Base-by-base conservation (phyloP, 2,113 vertebrate genomes). In the Aythya baeri region DNA sequence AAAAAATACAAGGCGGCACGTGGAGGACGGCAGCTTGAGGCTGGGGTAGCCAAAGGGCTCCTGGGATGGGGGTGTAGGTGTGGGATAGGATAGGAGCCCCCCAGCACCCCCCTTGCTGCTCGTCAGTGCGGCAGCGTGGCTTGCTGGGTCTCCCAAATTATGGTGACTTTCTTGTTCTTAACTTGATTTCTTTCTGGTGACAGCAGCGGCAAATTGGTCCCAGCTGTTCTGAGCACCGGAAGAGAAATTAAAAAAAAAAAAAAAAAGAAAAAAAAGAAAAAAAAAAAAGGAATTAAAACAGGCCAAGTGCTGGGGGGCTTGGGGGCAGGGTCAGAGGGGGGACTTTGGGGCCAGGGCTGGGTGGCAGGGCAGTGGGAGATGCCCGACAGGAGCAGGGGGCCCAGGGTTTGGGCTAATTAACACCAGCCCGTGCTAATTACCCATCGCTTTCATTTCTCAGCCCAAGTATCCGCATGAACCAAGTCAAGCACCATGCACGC, bases 141-240 rank as follows among this genome's bases (percentile, higher is more conserved):
- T 94, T 43, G 74, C 91, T 70, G 20, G 23, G 34, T 49, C 85
- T 91, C 88, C 79, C 80, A 83, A 94, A 93, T 95, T 91, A 91
- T 61, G 70, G 76, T 50, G 32, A 76, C 88, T 93, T 94, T 91
- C 79, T 88, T 93, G 79, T 80, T 90, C 80, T 96, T 96, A 95
- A 76, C 88, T 93, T 90, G 83, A 95, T 95, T 93, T 88, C 94
- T 88, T 95, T 88, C 86, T 95, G 79, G 72, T 97, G 95, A 93
- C 83, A 90, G 88, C 79, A 90, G 79, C 34, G 74, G 86, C 2
- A 26, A 94, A 95, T 93, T 86, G 43, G 68, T 76, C 94, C 86
- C 95, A 95, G 88, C 67, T 94, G 92, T 83, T 95, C 79, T 59
- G 59, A 80, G 77, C 77, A 76, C 2, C 3, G 62, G 68, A 91